Conservation (phyloP, 2,113 vertebrate genomes). For the Cryptomyrus ogoouensis region DNA sequence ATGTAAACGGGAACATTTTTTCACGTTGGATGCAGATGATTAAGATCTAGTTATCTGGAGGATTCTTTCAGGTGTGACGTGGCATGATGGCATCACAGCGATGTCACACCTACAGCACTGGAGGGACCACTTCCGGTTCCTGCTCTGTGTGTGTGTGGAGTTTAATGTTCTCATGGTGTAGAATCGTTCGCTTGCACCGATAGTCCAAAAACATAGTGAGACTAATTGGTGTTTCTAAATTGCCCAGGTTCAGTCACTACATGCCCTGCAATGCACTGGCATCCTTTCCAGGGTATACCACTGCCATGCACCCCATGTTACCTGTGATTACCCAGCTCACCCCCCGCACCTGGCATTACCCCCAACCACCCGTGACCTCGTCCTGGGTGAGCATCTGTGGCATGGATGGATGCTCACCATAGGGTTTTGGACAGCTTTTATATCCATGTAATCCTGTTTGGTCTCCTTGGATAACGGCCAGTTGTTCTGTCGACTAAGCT, state of each 20-base stretch:
- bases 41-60: not conserved
- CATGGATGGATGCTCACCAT: not conserved
- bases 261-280: not conserved
- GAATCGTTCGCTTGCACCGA: not conserved
- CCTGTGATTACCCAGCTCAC: not conserved
- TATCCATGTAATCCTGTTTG: not conserved
- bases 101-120: not conserved
- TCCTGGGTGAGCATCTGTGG: not conserved
- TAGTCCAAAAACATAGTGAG: not conserved
- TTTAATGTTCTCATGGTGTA: not conserved
- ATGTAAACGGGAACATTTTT: not conserved
- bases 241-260: not conserved
- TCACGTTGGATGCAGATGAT: not conserved
- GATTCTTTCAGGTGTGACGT: not conserved
- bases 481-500: constrained; percentile 11
- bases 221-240: not conserved
- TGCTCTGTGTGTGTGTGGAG: not conserved
- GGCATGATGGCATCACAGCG: not conserved
- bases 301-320: not conserved
- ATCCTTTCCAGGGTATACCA: not conserved
- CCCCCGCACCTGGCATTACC: not conserved
- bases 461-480: constrained; percentile 1
- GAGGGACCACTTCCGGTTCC: not conserved
- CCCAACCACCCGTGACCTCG: not conserved
- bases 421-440: not conserved